phyloP scores from a whole-genome alignment of 2,113 vertebrate species.

The Numenius arquata region DNA sequence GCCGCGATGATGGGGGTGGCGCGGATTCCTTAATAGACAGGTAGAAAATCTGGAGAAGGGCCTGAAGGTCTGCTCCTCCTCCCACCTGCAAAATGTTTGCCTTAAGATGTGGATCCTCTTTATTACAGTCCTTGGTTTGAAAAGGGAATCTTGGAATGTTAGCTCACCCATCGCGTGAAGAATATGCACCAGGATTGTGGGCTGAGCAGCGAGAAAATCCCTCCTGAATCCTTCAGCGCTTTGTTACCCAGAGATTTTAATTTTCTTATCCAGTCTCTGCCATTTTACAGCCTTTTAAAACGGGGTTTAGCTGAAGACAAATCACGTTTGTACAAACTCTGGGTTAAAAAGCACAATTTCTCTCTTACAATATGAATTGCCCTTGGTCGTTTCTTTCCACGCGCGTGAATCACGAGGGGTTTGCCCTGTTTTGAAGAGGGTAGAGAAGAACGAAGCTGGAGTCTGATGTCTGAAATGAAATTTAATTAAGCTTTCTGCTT shows the following conservation, averaged over 20 bases:
- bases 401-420: rapidly evolving
- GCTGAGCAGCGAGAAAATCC: background rate
- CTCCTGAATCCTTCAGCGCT: background rate
- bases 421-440: background rate
- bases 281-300: background rate
- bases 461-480: background rate
- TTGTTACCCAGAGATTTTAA: background rate
- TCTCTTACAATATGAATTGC: background rate
- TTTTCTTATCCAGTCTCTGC: too few relatives aligned
- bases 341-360: background rate
- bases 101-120: background rate
- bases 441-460: background rate
- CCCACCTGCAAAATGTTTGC: background rate
- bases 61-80: background rate
- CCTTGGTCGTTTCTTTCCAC: rapidly evolving
- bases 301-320: background rate
- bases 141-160: background rate
- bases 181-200: rapidly evolving
- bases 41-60: background rate
- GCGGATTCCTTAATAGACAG: background rate
- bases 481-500: background rate
- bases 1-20: background rate
- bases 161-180: rapidly evolving
- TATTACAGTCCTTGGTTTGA: rapidly evolving
- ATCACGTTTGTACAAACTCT: rapidly evolving